These are phyloP conservation scores for Gadopsis marmoratus DNA, from an alignment of 2,797 vertebrate genomes.

Conservation along the genomic window DNA sequence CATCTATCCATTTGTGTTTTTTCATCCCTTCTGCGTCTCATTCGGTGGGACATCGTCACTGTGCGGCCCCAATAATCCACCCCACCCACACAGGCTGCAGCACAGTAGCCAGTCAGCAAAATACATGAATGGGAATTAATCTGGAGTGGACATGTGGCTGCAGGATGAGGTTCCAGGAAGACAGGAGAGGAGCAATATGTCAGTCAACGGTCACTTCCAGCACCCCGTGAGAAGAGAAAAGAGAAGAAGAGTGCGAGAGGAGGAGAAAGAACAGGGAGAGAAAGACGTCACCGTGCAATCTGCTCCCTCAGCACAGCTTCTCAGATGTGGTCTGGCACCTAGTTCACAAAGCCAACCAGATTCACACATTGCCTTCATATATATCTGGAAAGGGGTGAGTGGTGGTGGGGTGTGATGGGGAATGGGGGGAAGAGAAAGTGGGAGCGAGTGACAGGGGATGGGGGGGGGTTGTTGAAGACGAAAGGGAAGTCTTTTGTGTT, in stretches of 20 bases:
- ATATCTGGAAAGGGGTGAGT: conserved; percentile 75
- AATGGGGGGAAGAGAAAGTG: conserved; percentile 40
- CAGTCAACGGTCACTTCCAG: conserved; percentile 57
- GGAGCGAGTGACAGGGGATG: conserved; percentile 45
- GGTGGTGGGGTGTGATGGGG: conserved; percentile 47
- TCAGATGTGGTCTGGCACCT: conserved; percentile 94
- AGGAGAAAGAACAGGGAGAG: conserved; percentile 62
- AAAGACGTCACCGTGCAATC: conserved; percentile 81
- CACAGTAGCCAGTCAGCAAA: conserved; percentile 63
- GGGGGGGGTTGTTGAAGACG: conserved; percentile 36
- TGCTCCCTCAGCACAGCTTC: conserved; percentile 86
- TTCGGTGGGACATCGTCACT: conserved; percentile 54
- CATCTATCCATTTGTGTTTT: conserved; percentile 36
- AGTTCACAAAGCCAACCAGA: conserved; percentile 90
- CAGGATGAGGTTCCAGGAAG: conserved; percentile 3
- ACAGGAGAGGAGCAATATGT: conserved; percentile 39
- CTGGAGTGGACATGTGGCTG: conserved; percentile 41
- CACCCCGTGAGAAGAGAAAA: conserved; percentile 27
- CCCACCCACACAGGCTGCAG: conserved; percentile 44
- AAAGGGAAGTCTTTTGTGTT: conserved; percentile 79
- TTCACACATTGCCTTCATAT: conserved; percentile 87
- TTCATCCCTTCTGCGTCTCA: conserved; percentile 28
- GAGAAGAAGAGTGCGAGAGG: conserved; percentile 48
- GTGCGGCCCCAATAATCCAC: conserved; percentile 18
- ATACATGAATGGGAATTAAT: conserved; percentile 61